Conservation (phyloP, 2,113 vertebrate genomes). For the Tiliqua scincoides region DNA sequence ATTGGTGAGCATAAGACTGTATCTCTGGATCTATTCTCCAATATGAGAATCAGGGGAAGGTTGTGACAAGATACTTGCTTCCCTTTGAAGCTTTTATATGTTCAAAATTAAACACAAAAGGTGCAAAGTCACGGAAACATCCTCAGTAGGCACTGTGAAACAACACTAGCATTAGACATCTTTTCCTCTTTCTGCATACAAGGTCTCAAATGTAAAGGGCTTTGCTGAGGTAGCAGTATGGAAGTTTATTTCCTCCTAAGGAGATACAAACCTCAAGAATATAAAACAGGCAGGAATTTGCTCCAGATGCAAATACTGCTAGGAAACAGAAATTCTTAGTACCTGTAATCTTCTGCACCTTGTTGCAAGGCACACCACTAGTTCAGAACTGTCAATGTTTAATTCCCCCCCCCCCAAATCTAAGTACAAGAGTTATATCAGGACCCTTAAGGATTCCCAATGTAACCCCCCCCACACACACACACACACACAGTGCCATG, state of each 20-base stretch:
- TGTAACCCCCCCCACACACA: no score
- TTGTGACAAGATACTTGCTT: background rate
- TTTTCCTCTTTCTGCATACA: background rate
- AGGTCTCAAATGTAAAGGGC: background rate
- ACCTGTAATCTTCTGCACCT: constrained; percentile 43
- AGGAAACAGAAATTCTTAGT: constrained; percentile 25
- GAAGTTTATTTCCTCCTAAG: background rate
- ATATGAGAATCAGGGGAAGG: background rate
- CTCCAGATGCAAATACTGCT: background rate
- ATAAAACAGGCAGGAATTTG: rapidly evolving
- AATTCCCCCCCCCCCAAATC: background rate
- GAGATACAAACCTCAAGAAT: background rate
- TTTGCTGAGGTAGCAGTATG: background rate
- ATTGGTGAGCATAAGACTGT: background rate
- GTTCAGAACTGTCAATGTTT: background rate
- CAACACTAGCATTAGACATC: background rate
- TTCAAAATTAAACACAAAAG: background rate
- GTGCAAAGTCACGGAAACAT: background rate
- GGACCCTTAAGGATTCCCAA: background rate
- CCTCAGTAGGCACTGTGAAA: background rate
- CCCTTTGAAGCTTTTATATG: no score
- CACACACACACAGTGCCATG: no score
- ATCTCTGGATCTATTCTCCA: background rate
- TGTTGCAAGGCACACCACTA: constrained; percentile 33
- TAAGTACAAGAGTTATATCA: background rate